A percentile compares a stretch with the other conserved stretches of the same genome.
Evolutionary conservation across 2,888 invertebrate species (phyloP).

Genomic region (Mythimna ferrago): DNA sequence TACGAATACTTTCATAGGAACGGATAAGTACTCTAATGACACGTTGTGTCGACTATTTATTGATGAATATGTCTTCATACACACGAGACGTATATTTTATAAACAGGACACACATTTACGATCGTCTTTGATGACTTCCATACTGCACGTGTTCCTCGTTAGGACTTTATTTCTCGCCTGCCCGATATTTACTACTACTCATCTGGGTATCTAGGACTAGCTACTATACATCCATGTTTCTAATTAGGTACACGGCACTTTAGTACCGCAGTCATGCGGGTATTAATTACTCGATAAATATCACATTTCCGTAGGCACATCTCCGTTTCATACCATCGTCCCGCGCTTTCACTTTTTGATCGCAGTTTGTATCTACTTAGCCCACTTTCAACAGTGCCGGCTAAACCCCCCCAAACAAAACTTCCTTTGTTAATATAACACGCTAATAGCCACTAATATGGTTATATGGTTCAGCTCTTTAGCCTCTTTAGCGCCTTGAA

Average conservation of each 20-base stretch:
- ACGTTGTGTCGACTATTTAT: slow-evolving; percentile 2
- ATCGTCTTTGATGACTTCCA: slow-evolving; percentile 66
- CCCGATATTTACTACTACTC: slow-evolving; percentile 46
- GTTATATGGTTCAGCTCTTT: slow-evolving; percentile 73
- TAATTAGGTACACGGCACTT: neutral
- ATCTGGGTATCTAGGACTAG: slow-evolving; percentile 10
- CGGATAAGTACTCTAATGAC: too few relatives aligned
- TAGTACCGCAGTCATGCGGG: slow-evolving; percentile 7
- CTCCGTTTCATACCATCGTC: slow-evolving; percentile 28
- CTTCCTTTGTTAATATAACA: slow-evolving; percentile 73
- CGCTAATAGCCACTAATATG: slow-evolving; percentile 80
- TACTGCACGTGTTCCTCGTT: slow-evolving; percentile 72
- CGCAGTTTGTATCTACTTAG: slow-evolving; percentile 59
- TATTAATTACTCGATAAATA: slow-evolving; percentile 48
- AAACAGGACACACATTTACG: slow-evolving; percentile 76
- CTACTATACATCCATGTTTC: neutral
- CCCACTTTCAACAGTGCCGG: slow-evolving; percentile 53
- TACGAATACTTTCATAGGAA: too few relatives aligned
- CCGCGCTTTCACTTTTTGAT: slow-evolving; percentile 62
- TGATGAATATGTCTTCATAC: slow-evolving; percentile 28
- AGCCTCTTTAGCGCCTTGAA: slow-evolving; percentile 74
- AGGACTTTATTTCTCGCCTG: slow-evolving; percentile 65
- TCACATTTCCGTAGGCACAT: slow-evolving; percentile 31
- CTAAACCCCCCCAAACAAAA: slow-evolving; percentile 57
- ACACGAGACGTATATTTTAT: slow-evolving; percentile 52